Evolutionary conservation across 2,888 invertebrate genomes (phyloP).

Genomic region (Nomada fucata): DNA sequence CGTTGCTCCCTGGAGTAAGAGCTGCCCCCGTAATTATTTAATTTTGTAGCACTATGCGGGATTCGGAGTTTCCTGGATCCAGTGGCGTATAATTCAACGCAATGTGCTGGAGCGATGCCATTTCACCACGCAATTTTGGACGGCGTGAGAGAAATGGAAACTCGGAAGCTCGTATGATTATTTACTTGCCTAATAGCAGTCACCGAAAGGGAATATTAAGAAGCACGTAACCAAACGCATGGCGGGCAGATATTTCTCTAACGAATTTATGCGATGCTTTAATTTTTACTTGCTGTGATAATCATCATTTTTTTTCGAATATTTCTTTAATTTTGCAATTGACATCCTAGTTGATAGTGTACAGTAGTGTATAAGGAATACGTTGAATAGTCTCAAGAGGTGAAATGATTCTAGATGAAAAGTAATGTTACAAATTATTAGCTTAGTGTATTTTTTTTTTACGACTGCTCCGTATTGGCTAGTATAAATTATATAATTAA

Average conservation of each 20-base stretch:
- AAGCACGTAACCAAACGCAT: constrained; percentile 19
- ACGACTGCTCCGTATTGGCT: too few species aligned
- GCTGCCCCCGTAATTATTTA: constrained; percentile 52
- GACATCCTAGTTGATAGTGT: neutral
- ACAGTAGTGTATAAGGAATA: too few species aligned
- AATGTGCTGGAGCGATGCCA: constrained; percentile 62
- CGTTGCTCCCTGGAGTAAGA: constrained; percentile 13
- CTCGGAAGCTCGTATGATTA: constrained; percentile 49
- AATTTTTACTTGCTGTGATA: neutral
- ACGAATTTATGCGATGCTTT: neutral
- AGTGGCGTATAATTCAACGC: constrained; percentile 53
- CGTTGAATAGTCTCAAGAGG: too few species aligned
- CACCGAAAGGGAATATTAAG: constrained; percentile 36
- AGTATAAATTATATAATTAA: too few species aligned
- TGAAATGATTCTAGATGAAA: too few species aligned
- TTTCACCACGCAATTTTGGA: constrained; percentile 49
- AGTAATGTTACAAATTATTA: too few species aligned
- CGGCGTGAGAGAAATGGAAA: constrained; percentile 24
- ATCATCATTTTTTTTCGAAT: neutral
- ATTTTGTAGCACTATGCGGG: constrained; percentile 36
- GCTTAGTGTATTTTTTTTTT: too few species aligned
- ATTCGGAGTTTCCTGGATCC: constrained; percentile 30
- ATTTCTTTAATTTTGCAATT: neutral
- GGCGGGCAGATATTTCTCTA: constrained; percentile 12
- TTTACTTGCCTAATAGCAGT: constrained; percentile 49